These are phyloP conservation scores for Diuraphis noxia DNA, from an alignment of 1,140 invertebrate genomes.

Conservation along the genomic window DNA sequence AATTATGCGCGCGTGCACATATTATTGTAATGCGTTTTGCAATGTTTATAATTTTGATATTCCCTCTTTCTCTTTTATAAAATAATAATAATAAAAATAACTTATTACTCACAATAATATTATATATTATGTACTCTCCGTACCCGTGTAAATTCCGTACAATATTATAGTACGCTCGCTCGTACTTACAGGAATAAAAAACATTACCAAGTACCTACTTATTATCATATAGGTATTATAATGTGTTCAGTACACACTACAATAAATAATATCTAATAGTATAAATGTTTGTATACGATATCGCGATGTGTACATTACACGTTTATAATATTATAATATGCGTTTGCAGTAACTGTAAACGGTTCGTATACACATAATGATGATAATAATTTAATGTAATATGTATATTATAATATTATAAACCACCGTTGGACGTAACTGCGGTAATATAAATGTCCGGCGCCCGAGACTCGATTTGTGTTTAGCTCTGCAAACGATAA, in stretches of 20 bases:
- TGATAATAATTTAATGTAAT: background rate
- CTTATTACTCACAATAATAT: background rate
- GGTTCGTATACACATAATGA: background rate
- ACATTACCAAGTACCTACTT: background rate
- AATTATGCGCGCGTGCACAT: background rate
- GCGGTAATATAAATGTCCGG: slow-evolving; percentile 17
- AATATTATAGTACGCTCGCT: background rate
- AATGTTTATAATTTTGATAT: background rate
- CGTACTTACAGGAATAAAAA: background rate
- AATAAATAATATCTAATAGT: background rate
- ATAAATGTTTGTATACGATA: background rate
- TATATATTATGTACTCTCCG: background rate
- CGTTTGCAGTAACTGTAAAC: background rate
- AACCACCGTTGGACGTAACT: background rate
- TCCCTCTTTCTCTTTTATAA: background rate
- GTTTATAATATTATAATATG: background rate
- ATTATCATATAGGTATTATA: background rate
- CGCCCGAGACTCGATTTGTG: background rate
- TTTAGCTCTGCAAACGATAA: background rate
- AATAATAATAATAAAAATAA: background rate
- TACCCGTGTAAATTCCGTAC: background rate
- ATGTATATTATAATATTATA: background rate
- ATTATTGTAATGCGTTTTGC: background rate
- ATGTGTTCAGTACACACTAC: background rate
- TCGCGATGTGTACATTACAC: background rate